Evolutionary conservation across 2,888 invertebrate genomes (phyloP), one percentile per base, ranked within the genome.

Genomic region (Eucera pruinosa): DNA sequence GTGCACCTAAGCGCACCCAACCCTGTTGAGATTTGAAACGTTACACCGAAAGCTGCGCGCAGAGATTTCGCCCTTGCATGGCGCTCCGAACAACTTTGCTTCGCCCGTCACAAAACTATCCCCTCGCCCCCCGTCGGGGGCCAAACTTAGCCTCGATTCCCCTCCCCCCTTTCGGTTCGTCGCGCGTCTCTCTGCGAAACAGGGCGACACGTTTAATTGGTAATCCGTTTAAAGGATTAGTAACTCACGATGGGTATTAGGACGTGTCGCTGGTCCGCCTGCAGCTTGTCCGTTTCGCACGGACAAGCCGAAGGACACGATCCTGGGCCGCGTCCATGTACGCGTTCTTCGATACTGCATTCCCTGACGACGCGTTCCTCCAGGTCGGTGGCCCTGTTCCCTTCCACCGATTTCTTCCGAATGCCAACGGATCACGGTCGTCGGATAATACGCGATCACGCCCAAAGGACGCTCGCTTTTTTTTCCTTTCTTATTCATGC

Each of bases 181-280:
- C 47, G 69, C 77, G 68, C 70, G 80, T 81, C 74, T 68, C 71
- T 41, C 83, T 81, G 80, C 72, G 80, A 67, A 79, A 67, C 80
- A 65, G 82, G 73, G 83, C 89, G 89, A 90, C 90, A 87, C 87
- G 89, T 91, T 91, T 91, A 91, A 91, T 92, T 92, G 91, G 89
- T 91, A 91, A 92, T 91, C 91, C 91, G 91, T 91, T 92, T 90
- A 91, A 92, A 90, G 90, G 91, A 91, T 92, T 91, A 91, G 90
- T 88, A 89, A 89, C 88, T 89, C 89, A 87, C 86, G 90, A 89
- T 87, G 87, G 89, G 90, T 87, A 88, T 90, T 89, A 91, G 89
- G 87, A 90, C 89, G 87, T 89, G 90, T 90, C 87, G 86, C 87
- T 84, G 83, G 87, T 86, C 86, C 86, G 85, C 84, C 82, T 84